Conservation (phyloP, 2,888 invertebrate species). For the Amphipyra berbera region DNA sequence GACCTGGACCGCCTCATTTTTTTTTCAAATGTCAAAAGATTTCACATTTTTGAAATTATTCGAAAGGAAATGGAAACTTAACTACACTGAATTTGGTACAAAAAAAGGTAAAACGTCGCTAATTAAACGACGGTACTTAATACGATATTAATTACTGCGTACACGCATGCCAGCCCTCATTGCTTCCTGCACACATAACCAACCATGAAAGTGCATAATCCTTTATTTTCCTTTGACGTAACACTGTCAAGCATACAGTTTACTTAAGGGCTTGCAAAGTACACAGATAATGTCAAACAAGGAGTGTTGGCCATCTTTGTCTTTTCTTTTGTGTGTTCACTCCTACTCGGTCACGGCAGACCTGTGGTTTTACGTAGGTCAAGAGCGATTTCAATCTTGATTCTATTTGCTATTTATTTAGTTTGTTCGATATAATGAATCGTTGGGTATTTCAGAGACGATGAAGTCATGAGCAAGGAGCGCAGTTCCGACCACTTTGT, state of each 20-base stretch:
- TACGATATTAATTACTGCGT: constrained; percentile 19
- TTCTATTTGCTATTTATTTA: constrained; percentile 68
- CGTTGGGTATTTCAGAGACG: constrained; percentile 56
- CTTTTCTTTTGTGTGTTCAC: constrained; percentile 75
- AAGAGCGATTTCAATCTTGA: constrained; percentile 75
- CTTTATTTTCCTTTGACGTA: constrained; percentile 65
- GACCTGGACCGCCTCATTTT: too few relatives aligned
- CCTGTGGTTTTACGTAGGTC: constrained; percentile 84
- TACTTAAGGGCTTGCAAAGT: constrained; percentile 76
- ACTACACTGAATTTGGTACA: background rate
- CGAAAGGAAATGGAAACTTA: background rate
- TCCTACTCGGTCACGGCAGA: constrained; percentile 84
- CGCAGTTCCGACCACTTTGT: constrained; percentile 30
- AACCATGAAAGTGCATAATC: constrained; percentile 55
- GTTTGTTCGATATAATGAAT: constrained; percentile 48
- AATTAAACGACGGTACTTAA: background rate
- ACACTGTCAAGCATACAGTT: constrained; percentile 63
- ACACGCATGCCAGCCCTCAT: constrained; percentile 12
- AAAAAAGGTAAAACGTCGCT: background rate
- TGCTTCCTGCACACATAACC: constrained; percentile 25
- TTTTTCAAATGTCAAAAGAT: too few relatives aligned
- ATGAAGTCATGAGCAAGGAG: constrained; percentile 44
- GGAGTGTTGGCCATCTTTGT: constrained; percentile 72
- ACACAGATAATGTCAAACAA: constrained; percentile 78
- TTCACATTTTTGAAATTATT: too few relatives aligned